Evolutionary conservation across 2,797 vertebrate species (phyloP).

Genomic region (Diceros bicornis): DNA sequence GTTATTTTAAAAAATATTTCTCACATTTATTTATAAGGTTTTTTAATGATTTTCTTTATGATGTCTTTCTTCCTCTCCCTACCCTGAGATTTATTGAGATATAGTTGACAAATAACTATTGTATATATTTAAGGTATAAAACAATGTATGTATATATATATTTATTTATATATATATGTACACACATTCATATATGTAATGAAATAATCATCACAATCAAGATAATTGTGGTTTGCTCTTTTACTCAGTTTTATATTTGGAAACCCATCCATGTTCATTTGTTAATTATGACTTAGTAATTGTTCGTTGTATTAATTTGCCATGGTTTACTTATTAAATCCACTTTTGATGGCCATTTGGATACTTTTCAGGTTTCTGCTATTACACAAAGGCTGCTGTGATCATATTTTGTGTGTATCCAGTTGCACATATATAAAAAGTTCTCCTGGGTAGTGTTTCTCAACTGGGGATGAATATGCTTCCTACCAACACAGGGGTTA

Average conservation of each 20-base stretch:
- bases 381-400: too few relatives aligned
- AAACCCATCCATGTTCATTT: neutral
- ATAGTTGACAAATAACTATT: too few relatives aligned
- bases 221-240: neutral
- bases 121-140: too few relatives aligned
- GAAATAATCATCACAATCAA: too few relatives aligned
- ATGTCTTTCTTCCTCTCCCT: neutral
- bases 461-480: too few relatives aligned
- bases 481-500: too few relatives aligned
- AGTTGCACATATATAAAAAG: too few relatives aligned
- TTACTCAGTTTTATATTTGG: neutral
- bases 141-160: too few relatives aligned
- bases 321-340: neutral
- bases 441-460: too few relatives aligned
- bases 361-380: too few relatives aligned
- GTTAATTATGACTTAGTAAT: neutral
- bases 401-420: too few relatives aligned
- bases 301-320: neutral
- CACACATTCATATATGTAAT: neutral
- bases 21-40: neutral
- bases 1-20: neutral
- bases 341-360: neutral
- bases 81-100: too few relatives aligned
- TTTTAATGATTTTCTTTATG: neutral
- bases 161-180: neutral